Percentiles rank a stretch among this genome's conserved stretches.
These are phyloP conservation scores for Acrossocheilus fasciatus DNA, from an alignment of 2,797 vertebrate species.

Conservation along the genomic window DNA sequence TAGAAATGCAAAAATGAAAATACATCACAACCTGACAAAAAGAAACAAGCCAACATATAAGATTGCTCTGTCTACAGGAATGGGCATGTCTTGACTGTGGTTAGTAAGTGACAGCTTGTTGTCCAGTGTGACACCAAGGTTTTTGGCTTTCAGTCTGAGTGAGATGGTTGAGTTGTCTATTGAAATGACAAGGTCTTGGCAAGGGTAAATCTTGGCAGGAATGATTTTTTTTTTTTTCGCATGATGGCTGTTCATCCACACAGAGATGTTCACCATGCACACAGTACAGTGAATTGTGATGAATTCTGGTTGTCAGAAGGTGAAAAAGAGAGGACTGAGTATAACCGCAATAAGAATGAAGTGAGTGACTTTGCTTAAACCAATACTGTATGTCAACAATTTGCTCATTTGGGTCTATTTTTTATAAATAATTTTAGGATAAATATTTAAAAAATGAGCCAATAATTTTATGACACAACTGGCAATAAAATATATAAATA, in stretches of 20 bases:
- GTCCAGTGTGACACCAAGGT: slow-evolving; percentile 35
- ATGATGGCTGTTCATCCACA: slow-evolving; percentile 5
- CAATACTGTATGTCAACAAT: not conserved
- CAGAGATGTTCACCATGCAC: not conserved
- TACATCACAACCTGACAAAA: not conserved
- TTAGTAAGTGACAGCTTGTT: slow-evolving; percentile 31
- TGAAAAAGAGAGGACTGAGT: not conserved
- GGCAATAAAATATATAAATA: too few relatives aligned
- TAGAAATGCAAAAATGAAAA: not conserved
- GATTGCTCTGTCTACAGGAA: not conserved
- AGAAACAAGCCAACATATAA: not conserved
- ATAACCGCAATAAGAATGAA: not conserved
- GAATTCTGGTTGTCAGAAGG: not conserved
- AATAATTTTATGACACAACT: not conserved
- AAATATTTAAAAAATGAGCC: not conserved
- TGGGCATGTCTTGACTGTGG: not conserved
- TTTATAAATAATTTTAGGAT: not conserved
- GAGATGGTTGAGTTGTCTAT: slow-evolving; percentile 33
- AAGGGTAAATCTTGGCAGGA: not conserved
- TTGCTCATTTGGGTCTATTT: not conserved
- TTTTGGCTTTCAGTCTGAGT: slow-evolving; percentile 23
- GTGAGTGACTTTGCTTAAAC: not conserved
- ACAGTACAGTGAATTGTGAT: not conserved
- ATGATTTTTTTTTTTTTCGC: not conserved
- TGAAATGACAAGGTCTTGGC: slow-evolving; percentile 36